These are phyloP conservation scores for Anolis sagrei DNA, from an alignment of 2,113 vertebrate species.

Conservation along the genomic window DNA sequence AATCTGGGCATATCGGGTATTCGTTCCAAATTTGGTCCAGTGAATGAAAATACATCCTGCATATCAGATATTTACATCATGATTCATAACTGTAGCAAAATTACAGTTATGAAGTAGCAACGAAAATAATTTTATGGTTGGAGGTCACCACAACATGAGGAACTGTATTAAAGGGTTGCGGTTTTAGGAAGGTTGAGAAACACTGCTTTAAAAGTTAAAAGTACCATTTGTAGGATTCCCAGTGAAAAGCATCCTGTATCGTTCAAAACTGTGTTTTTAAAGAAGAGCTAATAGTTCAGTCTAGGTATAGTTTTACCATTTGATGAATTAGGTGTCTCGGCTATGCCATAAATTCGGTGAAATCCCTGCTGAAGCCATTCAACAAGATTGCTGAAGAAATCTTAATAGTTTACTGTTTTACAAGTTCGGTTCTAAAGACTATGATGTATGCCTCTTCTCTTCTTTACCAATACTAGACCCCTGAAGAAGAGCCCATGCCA, in stretches of 20 bases:
- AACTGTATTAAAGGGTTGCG: no score
- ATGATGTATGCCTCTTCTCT: background rate
- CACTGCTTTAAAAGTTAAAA: background rate
- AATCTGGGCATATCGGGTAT: no score
- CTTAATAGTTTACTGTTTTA: background rate
- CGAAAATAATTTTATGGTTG: no score
- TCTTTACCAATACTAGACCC: slow-evolving; percentile 51
- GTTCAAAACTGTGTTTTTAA: background rate
- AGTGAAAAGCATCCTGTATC: no score
- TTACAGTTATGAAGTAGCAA: no score
- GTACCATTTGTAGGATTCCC: background rate
- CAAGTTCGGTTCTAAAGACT: background rate
- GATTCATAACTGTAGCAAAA: no score
- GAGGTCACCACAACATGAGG: no score
- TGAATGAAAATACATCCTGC: no score
- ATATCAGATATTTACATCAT: no score
- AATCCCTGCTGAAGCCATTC: background rate
- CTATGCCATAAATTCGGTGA: background rate
- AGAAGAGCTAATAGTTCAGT: background rate
- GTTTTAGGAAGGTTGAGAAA: no score
- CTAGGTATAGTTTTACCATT: background rate
- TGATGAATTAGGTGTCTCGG: background rate
- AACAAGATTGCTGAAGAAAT: background rate
- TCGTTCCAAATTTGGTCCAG: no score
- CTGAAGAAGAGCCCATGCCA: slow-evolving; percentile 39